Conservation (phyloP, 2,888 invertebrate genomes). For the Melipona beecheii region DNA sequence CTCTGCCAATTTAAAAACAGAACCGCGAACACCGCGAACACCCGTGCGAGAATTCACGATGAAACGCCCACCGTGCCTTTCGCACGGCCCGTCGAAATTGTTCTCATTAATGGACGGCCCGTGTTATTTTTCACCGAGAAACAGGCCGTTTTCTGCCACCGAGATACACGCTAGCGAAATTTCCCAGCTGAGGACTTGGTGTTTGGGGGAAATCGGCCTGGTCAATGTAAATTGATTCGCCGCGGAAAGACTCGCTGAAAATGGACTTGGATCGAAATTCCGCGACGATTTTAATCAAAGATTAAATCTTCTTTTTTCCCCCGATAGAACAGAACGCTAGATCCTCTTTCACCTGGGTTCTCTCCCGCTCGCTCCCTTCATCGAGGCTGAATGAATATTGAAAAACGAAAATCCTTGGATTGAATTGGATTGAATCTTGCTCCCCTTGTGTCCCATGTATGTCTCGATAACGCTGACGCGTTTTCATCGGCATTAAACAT, state of each 20-base stretch:
- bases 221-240: constrained; percentile 16
- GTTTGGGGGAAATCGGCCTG: background rate
- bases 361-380: background rate
- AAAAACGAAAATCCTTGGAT: background rate
- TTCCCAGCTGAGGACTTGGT: background rate
- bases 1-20: too few species aligned
- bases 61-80: too few species aligned
- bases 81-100: background rate
- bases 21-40: too few species aligned
- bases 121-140: background rate
- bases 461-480: background rate
- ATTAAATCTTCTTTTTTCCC: constrained; percentile 14
- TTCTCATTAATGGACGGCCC: constrained; percentile 59
- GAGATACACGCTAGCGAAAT: background rate
- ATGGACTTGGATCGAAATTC: background rate
- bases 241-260: background rate
- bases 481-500: background rate
- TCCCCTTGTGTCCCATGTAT: too few species aligned
- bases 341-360: background rate
- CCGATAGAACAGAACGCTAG: too few species aligned
- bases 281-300: constrained; percentile 34
- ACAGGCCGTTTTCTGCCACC: background rate
- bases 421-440: constrained; percentile 27
- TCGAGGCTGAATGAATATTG: constrained; percentile 3
- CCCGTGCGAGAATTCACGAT: background rate